A percentile compares a stretch with the other conserved stretches of the same genome.
These are phyloP conservation scores for Acholoe squamosa DNA, from an alignment of 2,888 invertebrate genomes.

Conservation along the genomic window DNA sequence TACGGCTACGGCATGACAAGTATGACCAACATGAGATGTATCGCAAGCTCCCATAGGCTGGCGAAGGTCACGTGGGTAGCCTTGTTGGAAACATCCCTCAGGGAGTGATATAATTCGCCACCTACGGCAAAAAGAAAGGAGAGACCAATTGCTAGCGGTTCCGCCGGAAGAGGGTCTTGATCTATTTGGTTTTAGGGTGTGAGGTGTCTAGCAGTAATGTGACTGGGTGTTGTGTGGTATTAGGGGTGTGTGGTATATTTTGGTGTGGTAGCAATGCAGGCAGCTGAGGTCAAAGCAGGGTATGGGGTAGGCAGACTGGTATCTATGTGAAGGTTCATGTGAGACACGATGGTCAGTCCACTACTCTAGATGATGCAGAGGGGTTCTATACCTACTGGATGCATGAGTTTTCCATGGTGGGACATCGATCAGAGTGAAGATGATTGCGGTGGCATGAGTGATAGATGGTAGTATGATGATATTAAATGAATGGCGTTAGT, in stretches of 20 bases:
- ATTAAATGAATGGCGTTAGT: too few species aligned
- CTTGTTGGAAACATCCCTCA: slow-evolving; percentile 30
- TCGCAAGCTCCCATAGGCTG: slow-evolving; percentile 49
- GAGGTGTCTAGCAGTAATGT: not conserved
- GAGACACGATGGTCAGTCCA: too few species aligned
- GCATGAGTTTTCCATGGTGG: too few species aligned
- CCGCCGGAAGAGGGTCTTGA: not conserved
- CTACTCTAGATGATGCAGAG: too few species aligned
- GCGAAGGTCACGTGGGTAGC: slow-evolving; percentile 24
- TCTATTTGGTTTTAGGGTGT: not conserved
- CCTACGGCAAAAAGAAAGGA: slow-evolving; percentile 56
- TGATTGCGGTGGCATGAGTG: too few species aligned
- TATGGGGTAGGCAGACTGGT: too few species aligned
- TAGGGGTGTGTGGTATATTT: not conserved
- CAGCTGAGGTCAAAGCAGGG: not conserved
- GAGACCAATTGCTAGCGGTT: slow-evolving; percentile 8
- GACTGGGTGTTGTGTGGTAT: not conserved
- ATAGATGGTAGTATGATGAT: too few species aligned
- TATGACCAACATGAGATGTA: slow-evolving; percentile 33
- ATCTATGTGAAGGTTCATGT: too few species aligned
- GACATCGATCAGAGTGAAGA: too few species aligned
- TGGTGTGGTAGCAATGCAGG: not conserved
- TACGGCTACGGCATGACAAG: slow-evolving; percentile 18
- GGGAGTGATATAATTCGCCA: slow-evolving; percentile 44
- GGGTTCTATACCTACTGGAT: too few species aligned